Conservation (phyloP, 2,888 invertebrate species). For the Flabesymbios commensalis region DNA sequence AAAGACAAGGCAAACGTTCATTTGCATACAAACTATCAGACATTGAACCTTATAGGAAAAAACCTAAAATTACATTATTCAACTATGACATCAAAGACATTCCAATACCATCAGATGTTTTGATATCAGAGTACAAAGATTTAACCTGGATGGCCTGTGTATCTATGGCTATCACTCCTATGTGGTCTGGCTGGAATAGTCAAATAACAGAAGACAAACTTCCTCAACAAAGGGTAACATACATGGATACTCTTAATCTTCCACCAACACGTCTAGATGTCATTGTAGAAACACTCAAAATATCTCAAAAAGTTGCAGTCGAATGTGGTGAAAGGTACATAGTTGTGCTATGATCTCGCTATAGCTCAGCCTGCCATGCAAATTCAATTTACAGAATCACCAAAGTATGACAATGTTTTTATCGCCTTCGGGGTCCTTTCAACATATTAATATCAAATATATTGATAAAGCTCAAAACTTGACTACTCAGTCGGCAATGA, state of each 20-base stretch:
- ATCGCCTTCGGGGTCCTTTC: slow-evolving; percentile 26
- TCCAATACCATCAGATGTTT: background rate
- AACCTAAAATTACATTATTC: slow-evolving; percentile 1
- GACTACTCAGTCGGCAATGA: no score
- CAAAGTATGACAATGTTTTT: slow-evolving; percentile 9
- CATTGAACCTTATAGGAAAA: slow-evolving; percentile 5
- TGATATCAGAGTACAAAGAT: background rate
- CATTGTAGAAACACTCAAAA: slow-evolving; percentile 26
- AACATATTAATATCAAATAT: no score
- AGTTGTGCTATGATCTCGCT: slow-evolving; percentile 9
- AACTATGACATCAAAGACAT: background rate
- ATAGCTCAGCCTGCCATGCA: slow-evolving; percentile 8
- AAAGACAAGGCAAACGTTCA: background rate
- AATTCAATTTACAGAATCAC: slow-evolving; percentile 8
- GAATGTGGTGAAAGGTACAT: slow-evolving; percentile 16
- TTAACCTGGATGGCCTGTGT: slow-evolving; percentile 4
- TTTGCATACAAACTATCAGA: background rate
- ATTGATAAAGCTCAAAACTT: no score
- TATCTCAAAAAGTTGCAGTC: slow-evolving; percentile 22
- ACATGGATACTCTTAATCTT: slow-evolving; percentile 23
- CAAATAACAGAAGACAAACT: slow-evolving; percentile 16
- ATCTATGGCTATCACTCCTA: background rate
- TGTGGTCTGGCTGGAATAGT: slow-evolving; percentile 32
- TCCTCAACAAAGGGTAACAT: slow-evolving; percentile 21
- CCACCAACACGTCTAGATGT: slow-evolving; percentile 31